Evolutionary conservation across 2,797 vertebrate genomes (phyloP).

Genomic region (Anas georgica): DNA sequence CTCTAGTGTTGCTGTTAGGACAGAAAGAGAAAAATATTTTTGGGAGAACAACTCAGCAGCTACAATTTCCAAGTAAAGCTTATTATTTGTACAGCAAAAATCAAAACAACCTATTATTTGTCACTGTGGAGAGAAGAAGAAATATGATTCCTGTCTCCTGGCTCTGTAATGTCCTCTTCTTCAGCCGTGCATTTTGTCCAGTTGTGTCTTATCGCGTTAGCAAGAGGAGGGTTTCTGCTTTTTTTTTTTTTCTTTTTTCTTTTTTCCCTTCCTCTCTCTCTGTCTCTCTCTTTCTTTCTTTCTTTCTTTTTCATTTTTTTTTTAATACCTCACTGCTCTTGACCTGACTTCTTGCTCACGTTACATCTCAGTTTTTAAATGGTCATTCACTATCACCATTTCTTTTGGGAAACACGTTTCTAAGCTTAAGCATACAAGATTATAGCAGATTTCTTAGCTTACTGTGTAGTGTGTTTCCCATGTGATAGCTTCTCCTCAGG

Average conservation of each 20-base stretch:
- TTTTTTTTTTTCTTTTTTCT: not conserved
- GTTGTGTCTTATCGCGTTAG: conserved; percentile 37
- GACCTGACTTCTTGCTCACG: conserved; percentile 63
- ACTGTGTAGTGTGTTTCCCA: conserved; percentile 66
- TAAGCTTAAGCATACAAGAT: conserved; percentile 65
- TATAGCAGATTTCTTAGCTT: conserved; percentile 69
- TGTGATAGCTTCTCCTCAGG: conserved; percentile 73
- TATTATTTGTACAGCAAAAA: conserved; percentile 74
- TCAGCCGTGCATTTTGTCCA: conserved; percentile 42
- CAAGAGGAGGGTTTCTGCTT: conserved; percentile 43
- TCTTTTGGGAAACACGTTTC: conserved; percentile 60
- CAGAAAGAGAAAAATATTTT: conserved; percentile 51
- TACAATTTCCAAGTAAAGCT: conserved; percentile 69
- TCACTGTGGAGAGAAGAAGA: conserved; percentile 71
- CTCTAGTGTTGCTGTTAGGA: conserved; percentile 14
- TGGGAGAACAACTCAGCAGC: conserved; percentile 10
- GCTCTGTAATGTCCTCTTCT: conserved; percentile 61
- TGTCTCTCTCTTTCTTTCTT: not conserved
- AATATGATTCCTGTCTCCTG: conserved; percentile 69
- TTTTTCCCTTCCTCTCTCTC: too few species aligned
- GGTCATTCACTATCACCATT: conserved; percentile 61
- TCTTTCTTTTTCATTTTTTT: not conserved
- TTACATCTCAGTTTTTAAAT: conserved; percentile 70
- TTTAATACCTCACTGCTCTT: conserved; percentile 41
- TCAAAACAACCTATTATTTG: conserved; percentile 77